These are phyloP conservation scores for Herpetotheres cachinnans DNA, from an alignment of 2,113 vertebrate genomes.

Conservation along the genomic window DNA sequence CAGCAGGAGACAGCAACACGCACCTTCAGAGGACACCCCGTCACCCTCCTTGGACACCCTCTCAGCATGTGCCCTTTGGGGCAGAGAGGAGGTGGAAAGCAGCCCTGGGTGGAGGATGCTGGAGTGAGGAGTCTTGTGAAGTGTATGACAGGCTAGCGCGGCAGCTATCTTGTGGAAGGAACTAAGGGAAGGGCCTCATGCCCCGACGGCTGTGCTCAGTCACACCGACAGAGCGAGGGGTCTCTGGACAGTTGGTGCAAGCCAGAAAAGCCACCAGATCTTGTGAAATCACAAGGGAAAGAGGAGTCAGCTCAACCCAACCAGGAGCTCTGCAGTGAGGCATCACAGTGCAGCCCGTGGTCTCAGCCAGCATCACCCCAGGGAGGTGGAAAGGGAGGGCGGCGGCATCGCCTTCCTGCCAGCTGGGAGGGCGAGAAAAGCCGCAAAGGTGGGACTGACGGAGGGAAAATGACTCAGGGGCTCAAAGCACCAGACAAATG, in stretches of 20 bases:
- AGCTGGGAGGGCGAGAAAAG: not conserved
- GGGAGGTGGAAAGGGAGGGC: not conserved
- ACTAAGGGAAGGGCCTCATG: rapidly evolving
- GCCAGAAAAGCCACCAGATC: not conserved
- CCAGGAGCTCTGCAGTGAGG: not conserved
- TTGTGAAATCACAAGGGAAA: not conserved
- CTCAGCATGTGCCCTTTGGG: not conserved
- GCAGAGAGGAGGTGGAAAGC: not conserved
- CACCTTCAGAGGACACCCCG: rapidly evolving
- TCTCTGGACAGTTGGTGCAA: not conserved
- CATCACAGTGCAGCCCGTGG: rapidly evolving
- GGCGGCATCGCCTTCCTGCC: rapidly evolving
- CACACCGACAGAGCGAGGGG: not conserved
- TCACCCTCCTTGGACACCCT: not conserved
- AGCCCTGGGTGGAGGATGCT: not conserved
- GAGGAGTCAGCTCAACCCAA: not conserved
- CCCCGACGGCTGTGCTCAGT: rapidly evolving
- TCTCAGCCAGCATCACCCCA: not conserved
- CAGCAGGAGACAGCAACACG: not conserved
- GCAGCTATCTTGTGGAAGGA: not conserved
- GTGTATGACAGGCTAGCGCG: rapidly evolving
- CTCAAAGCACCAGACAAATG: not conserved
- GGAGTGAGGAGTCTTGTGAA: not conserved
- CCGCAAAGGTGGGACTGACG: not conserved
- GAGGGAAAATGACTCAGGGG: conserved; percentile 1